Base-by-base conservation (phyloP, 2,797 vertebrate genomes). In the Lacerta viridis region DNA sequence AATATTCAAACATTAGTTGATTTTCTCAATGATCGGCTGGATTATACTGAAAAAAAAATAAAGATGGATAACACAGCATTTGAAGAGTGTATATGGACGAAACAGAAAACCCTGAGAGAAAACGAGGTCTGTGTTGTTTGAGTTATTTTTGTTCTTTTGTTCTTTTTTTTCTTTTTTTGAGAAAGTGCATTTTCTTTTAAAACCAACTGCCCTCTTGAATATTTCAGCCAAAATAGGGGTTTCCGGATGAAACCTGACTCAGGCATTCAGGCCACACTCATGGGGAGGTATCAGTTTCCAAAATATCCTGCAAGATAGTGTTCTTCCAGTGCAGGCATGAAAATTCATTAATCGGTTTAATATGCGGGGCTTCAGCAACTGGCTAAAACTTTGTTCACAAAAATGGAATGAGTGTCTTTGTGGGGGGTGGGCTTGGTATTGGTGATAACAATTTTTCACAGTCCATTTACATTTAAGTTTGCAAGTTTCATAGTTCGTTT, bases 11-110 rank as follows among this genome's bases (percentile, higher is more conserved):
- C 87, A 68, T 8, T 97, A 84, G 97, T 97, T 94, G 96, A 96
- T 94, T 96, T 96, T 89, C 91, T 98, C 87, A 75, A 94, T 89
- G 91, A 93, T 89, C 97, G 98, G 84, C 91, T 96, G 90, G 94
- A 90, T 92, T 87, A 87, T 91, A 97, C 94, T 91, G 93, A 96
- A 82, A 94, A 96, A 90, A 97, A 95, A 92, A 87, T 96, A 83
- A 93, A 91, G 78, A 92, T 92, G 36, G 97, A 96, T 90, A 87
- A 92, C 68, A 94, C 95, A 95, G 94, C 85, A 83, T 95, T 96
- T 36, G 84, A 83, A 77, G 82, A 84, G 84, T 95, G 97, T 84
- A 43, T 97, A 77, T 92, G 92, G 90, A 94, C 87, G 66, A 97
- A 97, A 87, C 95, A 93, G 92, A 94, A 94, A 88, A 88, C 91